These are phyloP conservation scores for zebrafish (Danio rerio) DNA, from an alignment of 2,113 vertebrate species.

Conservation along the genomic window DNA sequence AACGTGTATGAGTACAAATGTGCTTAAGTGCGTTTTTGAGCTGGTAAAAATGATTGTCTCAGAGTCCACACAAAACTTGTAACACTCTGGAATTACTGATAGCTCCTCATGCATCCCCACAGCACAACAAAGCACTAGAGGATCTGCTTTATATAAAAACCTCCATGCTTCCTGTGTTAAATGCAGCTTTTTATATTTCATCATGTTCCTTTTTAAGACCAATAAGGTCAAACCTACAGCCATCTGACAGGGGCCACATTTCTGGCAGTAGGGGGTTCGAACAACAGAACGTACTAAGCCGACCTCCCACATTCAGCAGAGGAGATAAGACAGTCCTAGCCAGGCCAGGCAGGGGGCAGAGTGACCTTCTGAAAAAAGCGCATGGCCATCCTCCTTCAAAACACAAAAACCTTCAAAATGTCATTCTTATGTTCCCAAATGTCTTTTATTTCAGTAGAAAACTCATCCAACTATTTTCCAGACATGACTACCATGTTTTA, in stretches of 20 bases:
- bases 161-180: background rate
- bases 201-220: background rate
- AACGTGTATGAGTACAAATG: too few species aligned
- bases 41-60: background rate
- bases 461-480: too few species aligned
- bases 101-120: background rate
- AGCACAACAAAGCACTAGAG: background rate
- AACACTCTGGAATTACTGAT: background rate
- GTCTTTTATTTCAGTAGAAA: background rate
- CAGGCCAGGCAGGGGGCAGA: constrained; percentile 32
- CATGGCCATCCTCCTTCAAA: constrained; percentile 37
- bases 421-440: constrained; percentile 2
- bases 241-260: background rate
- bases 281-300: constrained; percentile 13
- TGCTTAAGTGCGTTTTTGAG: background rate
- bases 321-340: constrained; percentile 24
- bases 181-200: background rate
- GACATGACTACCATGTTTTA: too few species aligned
- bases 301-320: constrained; percentile 1
- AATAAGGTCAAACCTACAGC: constrained; percentile 24
- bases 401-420: constrained; percentile 13
- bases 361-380: constrained; percentile 53
- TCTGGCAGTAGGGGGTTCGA: background rate
- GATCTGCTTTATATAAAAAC: background rate
- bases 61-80: background rate